These are phyloP conservation scores for Pammene aurita DNA, from an alignment of 2,888 invertebrate genomes.

Conservation along the genomic window DNA sequence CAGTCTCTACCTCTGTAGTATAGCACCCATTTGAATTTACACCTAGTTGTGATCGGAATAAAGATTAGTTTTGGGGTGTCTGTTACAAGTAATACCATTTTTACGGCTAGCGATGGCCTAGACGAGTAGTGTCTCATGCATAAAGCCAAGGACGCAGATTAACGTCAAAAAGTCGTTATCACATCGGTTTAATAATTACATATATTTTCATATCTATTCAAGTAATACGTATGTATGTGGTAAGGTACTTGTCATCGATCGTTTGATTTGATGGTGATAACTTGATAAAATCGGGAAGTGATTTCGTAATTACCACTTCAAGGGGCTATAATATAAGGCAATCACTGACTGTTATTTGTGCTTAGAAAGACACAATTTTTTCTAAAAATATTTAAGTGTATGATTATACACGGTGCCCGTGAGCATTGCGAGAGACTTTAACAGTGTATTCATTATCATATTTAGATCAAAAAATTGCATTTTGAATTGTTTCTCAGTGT, in stretches of 20 bases:
- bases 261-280: background rate
- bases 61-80: conserved; percentile 2
- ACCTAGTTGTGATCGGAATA: background rate
- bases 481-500: no score
- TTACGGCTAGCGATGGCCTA: background rate
- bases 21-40: background rate
- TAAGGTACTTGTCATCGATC: conserved; percentile 5
- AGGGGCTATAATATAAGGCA: no score
- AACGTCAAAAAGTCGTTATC: conserved; percentile 23
- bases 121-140: background rate
- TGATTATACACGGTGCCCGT: no score
- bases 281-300: background rate
- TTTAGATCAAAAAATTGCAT: no score
- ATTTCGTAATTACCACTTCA: conserved; percentile 7
- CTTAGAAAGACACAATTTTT: no score
- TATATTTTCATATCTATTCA: background rate
- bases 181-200: conserved; percentile 9
- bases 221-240: background rate
- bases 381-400: background rate
- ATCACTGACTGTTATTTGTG: no score
- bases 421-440: no score
- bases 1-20: background rate
- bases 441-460: no score
- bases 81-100: background rate
- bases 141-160: conserved; percentile 19